Evolutionary conservation across 30 jellyfish, hydroid and myxozoan genomes (phyloP).

Genomic region (Aurelia coerulea): DNA sequence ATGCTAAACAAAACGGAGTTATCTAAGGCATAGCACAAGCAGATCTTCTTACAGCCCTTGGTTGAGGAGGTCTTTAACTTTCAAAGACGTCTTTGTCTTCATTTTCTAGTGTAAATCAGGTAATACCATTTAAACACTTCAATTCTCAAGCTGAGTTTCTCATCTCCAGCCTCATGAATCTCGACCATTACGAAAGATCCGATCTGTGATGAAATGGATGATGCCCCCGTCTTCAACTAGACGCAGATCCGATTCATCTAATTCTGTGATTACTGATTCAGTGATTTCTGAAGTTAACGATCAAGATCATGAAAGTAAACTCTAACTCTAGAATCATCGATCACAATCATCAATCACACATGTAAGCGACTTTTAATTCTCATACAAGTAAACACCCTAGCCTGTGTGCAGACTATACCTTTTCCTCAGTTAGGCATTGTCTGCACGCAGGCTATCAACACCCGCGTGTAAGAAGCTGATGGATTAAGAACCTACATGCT

Average conservation of each 20-base stretch:
- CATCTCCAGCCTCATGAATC: slow-evolving; percentile 57
- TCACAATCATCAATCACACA: not conserved
- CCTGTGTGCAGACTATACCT: no score
- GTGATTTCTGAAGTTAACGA: slow-evolving; percentile 45
- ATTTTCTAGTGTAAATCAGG: no score
- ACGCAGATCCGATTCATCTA: slow-evolving; percentile 48
- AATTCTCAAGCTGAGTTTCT: slow-evolving; percentile 25
- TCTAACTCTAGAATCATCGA: not conserved
- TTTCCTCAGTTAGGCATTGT: no score
- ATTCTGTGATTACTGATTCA: slow-evolving; percentile 27
- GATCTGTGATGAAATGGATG: slow-evolving; percentile 76
- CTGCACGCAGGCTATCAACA: no score
- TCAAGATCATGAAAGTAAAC: not conserved
- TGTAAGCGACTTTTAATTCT: slow-evolving; percentile 10
- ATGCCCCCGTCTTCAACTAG: slow-evolving; percentile 54
- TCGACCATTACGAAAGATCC: slow-evolving; percentile 63
- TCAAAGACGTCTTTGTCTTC: no score
- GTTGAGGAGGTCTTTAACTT: no score
- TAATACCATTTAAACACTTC: no score
- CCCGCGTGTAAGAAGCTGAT: no score
- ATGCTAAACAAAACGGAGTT: no score
- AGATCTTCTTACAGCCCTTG: no score
- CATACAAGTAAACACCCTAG: not conserved
- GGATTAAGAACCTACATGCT: no score
- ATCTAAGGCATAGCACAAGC: no score